Evolutionary conservation across 2,888 invertebrate genomes (phyloP).

Genomic region (Omphaloscelis lunosa): DNA sequence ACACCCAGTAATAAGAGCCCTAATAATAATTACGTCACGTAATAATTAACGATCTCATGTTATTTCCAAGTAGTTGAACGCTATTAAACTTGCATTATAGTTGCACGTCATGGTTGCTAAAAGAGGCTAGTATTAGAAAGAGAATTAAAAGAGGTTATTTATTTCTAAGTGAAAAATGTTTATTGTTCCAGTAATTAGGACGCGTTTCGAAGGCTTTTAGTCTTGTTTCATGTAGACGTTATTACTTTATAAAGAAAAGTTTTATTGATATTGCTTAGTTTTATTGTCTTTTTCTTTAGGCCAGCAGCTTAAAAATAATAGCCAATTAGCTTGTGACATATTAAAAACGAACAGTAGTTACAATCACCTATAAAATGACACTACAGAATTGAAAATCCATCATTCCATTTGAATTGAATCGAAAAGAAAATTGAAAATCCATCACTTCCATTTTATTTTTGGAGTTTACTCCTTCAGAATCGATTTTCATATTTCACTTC

Average conservation of each 20-base stretch:
- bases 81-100: slow-evolving; percentile 27
- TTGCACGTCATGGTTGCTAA: slow-evolving; percentile 17
- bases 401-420: not conserved
- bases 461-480: too few relatives aligned
- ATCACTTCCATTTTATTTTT: too few relatives aligned
- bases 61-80: slow-evolving; percentile 17
- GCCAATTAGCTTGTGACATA: not conserved
- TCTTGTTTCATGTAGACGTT: slow-evolving; percentile 24
- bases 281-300: not conserved
- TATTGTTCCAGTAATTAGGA: slow-evolving; percentile 40
- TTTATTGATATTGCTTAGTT: slow-evolving; percentile 33
- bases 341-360: not conserved
- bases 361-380: not conserved
- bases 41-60: slow-evolving; percentile 45
- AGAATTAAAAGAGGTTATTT: too few relatives aligned
- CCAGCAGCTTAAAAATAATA: not conserved
- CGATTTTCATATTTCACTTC: too few relatives aligned
- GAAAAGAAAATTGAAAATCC: not conserved
- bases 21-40: not conserved
- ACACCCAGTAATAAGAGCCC: slow-evolving; percentile 22
- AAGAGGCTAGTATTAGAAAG: too few relatives aligned
- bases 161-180: slow-evolving; percentile 30
- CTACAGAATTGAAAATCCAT: not conserved
- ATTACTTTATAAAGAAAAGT: slow-evolving; percentile 28
- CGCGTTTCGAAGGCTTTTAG: slow-evolving; percentile 25